Base-by-base conservation (phyloP, 2,113 vertebrate species). In the Synchiropus splendidus region DNA sequence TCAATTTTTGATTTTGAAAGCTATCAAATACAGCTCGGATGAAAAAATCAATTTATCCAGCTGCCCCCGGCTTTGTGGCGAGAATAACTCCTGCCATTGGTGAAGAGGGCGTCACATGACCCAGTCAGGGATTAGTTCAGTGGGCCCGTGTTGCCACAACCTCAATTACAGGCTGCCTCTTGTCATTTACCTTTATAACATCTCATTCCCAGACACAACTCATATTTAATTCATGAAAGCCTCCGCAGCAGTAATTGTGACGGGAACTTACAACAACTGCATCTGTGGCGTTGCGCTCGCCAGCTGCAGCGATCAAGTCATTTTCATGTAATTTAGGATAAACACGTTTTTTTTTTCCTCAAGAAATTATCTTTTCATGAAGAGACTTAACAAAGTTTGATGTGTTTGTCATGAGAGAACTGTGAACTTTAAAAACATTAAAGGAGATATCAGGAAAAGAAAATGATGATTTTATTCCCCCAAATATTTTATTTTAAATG, bases 1-100 rank as follows among this genome's bases (percentile, higher is more conserved):
- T 97, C 90, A 97, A 97, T 97, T 97, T 97, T 92, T 91, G 90
- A 95, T 97, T 98, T 98, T 92, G 91, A 97, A 98, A 97, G 95
- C 92, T 95, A 98, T 98, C 94, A 97, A 98, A 96, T 92, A 97
- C 89, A 86, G 88, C 92, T 94, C 89, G 91, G 91, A 96, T 94
- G 94, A 97, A 89, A 14, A 97, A 97, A 98, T 98, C 95, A 98
- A 97, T 97, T 97, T 97, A 95, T 94, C 96, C 92, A 95, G 94
- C 91, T 94, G 92, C 90, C 85, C 90, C 80, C 88, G 91, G 31
- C 91, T 93, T 92, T 92, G 90, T 91, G 87, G 86, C 60, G 48
- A 58, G 77, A 83, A 83, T 69, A 74, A 69, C 61, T 58, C 46
- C 48, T 54, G 62, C 79, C 83, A 97, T 94, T 96, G 92, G 94